Evolutionary conservation across 2,797 vertebrate species (phyloP), one percentile per base, ranked within the genome.

Genomic region (Alectoris magna): DNA sequence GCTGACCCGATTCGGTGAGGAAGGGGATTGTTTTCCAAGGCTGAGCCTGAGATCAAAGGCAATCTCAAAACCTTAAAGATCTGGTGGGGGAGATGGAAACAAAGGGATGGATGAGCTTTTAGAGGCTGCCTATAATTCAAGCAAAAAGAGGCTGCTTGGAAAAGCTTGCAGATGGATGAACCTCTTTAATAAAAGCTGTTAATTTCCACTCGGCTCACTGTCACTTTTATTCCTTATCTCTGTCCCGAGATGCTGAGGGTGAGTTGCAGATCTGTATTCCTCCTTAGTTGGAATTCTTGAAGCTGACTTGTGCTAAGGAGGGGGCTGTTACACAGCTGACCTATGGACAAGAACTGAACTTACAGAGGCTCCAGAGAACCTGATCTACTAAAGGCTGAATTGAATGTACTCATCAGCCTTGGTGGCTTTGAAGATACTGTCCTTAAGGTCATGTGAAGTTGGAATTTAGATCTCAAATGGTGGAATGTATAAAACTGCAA

Each of bases 11-110:
- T 84, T 77, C 74, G 12, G 6, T 5, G 19, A 74, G 71, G 83
- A 95, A 90, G 11, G 8, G 3, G 51, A 73, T 73, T 29, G 63
- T 18, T 62, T 85, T 93, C 90, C 63, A 60, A 78, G 62, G 95
- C 86, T 87, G 82, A 91, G 44, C 77, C 48, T 14, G 34, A 87
- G 68, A 94, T 95, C 80, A 96, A 95, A 94, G 81, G 73, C 53
- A 62, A 23, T 76, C 39, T 82, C 19, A 94, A 93, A 88, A 76
- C 74, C 68, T 68, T 66, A 60, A 88, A 88, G 48, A 71, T 51
- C 21, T 84, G 80, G 11, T 80, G 38, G 8, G 70, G 23, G n/a
- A 73, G 86, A 76, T 51, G 39, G 58, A 77, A 94, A 67, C 63
- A 87, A 81, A 84, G 44, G 15, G 26, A 6, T 72, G 76, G 73